Conservation (phyloP, 2,888 invertebrate genomes). For the Amphipyra tragopoginis region DNA sequence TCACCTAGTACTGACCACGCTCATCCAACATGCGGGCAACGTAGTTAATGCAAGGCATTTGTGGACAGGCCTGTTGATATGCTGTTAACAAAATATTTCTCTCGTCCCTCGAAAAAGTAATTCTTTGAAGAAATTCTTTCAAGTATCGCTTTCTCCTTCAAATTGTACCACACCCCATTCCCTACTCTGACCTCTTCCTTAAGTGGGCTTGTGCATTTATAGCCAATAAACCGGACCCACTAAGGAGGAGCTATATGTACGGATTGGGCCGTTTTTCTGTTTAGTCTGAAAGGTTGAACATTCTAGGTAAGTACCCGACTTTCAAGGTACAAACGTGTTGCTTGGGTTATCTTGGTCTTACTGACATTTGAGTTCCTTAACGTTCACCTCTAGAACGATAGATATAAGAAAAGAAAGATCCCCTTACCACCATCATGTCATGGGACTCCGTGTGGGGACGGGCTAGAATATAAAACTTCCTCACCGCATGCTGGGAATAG, state of each 20-base stretch:
- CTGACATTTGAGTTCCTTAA: neutral
- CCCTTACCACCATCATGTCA: no score
- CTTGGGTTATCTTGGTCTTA: neutral
- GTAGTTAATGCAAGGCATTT: no score
- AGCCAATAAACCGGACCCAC: constrained; percentile 78
- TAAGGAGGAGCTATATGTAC: constrained; percentile 65
- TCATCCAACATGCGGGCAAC: no score
- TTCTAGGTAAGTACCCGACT: constrained; percentile 7
- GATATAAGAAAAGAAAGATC: no score
- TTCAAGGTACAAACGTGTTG: neutral
- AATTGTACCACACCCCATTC: constrained; percentile 53
- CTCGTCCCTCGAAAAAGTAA: neutral
- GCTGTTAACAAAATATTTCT: no score
- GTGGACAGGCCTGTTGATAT: no score
- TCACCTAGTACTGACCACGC: no score
- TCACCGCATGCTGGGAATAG: no score
- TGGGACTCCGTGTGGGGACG: no score
- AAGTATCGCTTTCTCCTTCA: constrained; percentile 7
- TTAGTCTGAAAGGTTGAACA: constrained; percentile 37
- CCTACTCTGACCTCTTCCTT: constrained; percentile 68
- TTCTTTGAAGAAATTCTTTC: neutral
- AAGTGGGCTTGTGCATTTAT: constrained; percentile 82
- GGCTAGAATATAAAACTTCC: no score
- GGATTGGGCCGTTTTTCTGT: constrained; percentile 57
- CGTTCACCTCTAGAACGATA: no score